These are phyloP conservation scores for Limnephilus marmoratus DNA, from an alignment of 2,888 invertebrate genomes.

Conservation along the genomic window DNA sequence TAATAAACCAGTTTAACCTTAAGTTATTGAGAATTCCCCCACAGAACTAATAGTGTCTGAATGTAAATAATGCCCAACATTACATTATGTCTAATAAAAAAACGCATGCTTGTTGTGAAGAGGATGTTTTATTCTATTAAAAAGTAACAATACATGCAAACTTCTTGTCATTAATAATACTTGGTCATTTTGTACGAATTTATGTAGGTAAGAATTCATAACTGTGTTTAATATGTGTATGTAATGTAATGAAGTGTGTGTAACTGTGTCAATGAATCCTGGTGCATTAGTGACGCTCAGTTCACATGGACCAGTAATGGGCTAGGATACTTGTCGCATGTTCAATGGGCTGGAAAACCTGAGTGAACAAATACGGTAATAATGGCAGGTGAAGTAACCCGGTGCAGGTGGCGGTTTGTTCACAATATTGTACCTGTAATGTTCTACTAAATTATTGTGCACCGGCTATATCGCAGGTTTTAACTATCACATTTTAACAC, in stretches of 20 bases:
- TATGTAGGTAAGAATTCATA: too few relatives aligned
- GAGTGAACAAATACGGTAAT: background rate
- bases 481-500: too few relatives aligned
- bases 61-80: too few relatives aligned
- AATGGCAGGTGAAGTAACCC: background rate
- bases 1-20: too few relatives aligned
- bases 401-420: background rate
- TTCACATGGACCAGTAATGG: background rate
- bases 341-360: background rate
- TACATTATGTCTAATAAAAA: too few relatives aligned
- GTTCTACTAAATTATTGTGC: background rate
- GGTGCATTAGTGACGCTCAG: background rate
- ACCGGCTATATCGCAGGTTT: background rate
- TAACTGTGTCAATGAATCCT: background rate
- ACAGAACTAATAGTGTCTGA: too few relatives aligned
- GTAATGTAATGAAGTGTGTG: slow-evolving; percentile 19
- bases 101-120: too few relatives aligned
- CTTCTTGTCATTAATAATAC: too few relatives aligned
- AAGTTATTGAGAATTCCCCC: too few relatives aligned
- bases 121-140: too few relatives aligned
- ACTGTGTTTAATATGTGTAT: background rate
- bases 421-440: background rate
- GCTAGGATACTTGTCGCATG: background rate
- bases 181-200: too few relatives aligned
- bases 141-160: too few relatives aligned